Evolutionary conservation across 2,797 vertebrate genomes (phyloP).

Genomic region (Malacoraja senta): DNA sequence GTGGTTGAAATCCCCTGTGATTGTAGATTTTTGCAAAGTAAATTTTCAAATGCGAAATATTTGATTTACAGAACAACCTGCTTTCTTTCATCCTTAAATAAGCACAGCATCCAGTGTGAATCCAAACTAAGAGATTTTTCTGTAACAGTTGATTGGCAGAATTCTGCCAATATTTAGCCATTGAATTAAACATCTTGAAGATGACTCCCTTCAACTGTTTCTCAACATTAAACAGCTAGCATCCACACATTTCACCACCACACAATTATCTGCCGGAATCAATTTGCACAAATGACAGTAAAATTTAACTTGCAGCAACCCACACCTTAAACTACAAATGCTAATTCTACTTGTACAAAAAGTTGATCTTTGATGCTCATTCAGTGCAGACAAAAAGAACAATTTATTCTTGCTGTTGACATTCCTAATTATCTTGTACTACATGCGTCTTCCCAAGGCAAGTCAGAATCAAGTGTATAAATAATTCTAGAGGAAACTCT

Average conservation of each 20-base stretch:
- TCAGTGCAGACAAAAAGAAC: background rate
- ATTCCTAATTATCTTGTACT: background rate
- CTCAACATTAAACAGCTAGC: background rate
- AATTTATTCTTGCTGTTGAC: background rate
- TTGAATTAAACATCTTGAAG: background rate
- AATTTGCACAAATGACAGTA: slow-evolving; percentile 1
- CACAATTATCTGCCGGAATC: background rate
- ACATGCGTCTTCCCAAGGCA: background rate
- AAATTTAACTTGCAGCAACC: background rate
- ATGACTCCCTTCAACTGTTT: background rate
- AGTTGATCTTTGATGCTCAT: background rate
- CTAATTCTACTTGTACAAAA: background rate
- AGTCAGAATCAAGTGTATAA: background rate
- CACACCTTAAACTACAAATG: slow-evolving; percentile 5
- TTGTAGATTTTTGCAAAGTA: no score
- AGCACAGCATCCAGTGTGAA: background rate
- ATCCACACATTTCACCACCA: background rate
- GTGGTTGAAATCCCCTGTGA: no score
- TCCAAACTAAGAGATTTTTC: background rate
- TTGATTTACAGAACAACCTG: background rate
- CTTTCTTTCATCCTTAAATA: background rate
- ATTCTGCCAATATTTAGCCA: background rate
- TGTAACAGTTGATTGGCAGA: background rate
- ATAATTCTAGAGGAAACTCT: background rate
- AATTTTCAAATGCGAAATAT: background rate